A percentile compares a stretch with the other conserved stretches of the same genome.
These are phyloP conservation scores for Subacronicta megacephala DNA, from an alignment of 2,888 invertebrate genomes.

Conservation along the genomic window DNA sequence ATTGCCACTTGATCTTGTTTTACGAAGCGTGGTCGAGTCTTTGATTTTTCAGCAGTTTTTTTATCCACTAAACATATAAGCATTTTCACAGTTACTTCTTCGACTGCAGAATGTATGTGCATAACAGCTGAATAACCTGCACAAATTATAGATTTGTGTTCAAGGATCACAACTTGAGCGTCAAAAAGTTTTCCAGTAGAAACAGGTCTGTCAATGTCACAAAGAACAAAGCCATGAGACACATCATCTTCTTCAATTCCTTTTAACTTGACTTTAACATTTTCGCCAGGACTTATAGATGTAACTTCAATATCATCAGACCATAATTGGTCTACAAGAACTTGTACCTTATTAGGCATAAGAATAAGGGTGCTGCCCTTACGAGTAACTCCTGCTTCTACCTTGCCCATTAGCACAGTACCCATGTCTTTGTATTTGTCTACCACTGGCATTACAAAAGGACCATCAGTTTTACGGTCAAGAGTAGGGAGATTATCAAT, in stretches of 20 bases:
- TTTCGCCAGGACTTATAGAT: conserved; percentile 98
- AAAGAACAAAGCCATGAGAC: conserved; percentile 99
- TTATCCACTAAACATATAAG: conserved; percentile 99
- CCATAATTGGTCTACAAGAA: conserved; percentile 98
- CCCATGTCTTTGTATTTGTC: conserved; percentile 99
- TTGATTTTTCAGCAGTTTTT: conserved; percentile 98
- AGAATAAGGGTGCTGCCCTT: conserved; percentile 97
- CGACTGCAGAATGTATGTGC: conserved; percentile 99
- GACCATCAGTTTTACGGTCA: conserved; percentile 97
- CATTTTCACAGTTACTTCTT: conserved; percentile 99
- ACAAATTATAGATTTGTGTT: conserved; percentile 99
- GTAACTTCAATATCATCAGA: conserved; percentile 99
- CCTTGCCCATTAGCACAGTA: conserved; percentile 99
- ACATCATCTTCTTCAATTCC: conserved; percentile 99
- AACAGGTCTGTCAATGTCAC: conserved; percentile 97
- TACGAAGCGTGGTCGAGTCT: conserved; percentile 98
- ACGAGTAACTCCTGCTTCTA: conserved; percentile 98
- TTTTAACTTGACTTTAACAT: conserved; percentile 99
- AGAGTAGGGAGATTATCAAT: conserved; percentile 98
- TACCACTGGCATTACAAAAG: conserved; percentile 99
- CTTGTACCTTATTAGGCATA: conserved; percentile 99
- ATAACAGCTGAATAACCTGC: conserved; percentile 99
- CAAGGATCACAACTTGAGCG: conserved; percentile 99
- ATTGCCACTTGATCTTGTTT: conserved; percentile 99
- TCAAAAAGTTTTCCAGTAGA: conserved; percentile 98